phyloP scores from a whole-genome alignment of 2,888 invertebrate species.

The Cataglyphis cursor region DNA sequence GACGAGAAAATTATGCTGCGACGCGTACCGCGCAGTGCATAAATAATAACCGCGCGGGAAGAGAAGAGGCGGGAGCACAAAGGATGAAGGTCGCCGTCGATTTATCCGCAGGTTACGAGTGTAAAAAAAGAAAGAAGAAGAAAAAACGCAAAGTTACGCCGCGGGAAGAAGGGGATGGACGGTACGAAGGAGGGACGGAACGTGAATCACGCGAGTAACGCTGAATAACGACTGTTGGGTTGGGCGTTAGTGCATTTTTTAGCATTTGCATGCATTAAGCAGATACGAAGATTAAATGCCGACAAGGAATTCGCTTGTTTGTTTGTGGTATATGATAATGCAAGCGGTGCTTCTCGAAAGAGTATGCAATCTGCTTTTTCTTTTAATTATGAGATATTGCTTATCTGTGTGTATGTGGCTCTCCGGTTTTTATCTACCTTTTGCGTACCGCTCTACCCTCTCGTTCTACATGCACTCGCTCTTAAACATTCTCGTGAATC shows the following conservation, averaged over 20 bases:
- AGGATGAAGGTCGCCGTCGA: constrained; percentile 37
- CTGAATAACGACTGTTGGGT: constrained; percentile 54
- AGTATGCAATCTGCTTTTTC: constrained; percentile 48
- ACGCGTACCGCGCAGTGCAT: constrained; percentile 40
- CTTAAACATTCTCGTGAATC: constrained; percentile 36
- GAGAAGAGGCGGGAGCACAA: neutral
- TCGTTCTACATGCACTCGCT: neutral
- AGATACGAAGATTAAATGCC: constrained; percentile 61
- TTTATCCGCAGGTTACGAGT: constrained; percentile 46
- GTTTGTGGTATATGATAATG: constrained; percentile 54
- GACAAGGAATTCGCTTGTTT: constrained; percentile 55
- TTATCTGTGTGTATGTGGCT: constrained; percentile 1
- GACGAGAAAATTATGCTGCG: constrained; percentile 58
- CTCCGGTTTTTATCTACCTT: constrained; percentile 30
- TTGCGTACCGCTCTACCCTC: neutral
- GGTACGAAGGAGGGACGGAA: neutral
- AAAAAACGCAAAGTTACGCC: constrained; percentile 28
- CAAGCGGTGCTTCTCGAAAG: constrained; percentile 18
- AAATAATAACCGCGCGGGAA: constrained; percentile 62
- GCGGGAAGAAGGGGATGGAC: neutral
- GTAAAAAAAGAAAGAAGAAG: neutral
- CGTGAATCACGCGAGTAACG: constrained; percentile 55
- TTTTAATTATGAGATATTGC: constrained; percentile 52
- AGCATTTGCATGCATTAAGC: constrained; percentile 64
- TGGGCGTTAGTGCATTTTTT: constrained; percentile 62